phyloP scores from a whole-genome alignment of 2,797 vertebrate species.

The Hapalemur alaotrensis region DNA sequence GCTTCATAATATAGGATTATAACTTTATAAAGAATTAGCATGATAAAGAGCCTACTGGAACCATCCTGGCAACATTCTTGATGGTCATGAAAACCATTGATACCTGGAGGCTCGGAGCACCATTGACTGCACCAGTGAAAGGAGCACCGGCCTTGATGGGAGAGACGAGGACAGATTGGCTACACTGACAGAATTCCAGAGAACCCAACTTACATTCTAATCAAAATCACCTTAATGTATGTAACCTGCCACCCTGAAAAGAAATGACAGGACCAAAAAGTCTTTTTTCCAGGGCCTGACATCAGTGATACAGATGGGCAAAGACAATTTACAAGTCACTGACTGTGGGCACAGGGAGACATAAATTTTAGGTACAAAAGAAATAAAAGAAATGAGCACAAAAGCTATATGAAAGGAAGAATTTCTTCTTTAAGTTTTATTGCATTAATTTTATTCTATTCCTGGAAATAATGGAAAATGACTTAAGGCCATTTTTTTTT shows the following conservation, averaged over 20 bases:
- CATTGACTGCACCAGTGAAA: neutral
- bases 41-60: neutral
- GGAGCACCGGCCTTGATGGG: neutral
- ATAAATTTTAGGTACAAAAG: slow-evolving; percentile 60
- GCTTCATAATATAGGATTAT: neutral
- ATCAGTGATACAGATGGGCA: neutral
- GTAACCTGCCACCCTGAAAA: neutral
- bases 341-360: neutral
- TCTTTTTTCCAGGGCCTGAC: neutral
- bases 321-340: slow-evolving; percentile 41
- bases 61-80: neutral
- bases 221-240: neutral
- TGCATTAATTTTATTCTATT: slow-evolving; percentile 64
- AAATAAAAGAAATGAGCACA: slow-evolving; percentile 53
- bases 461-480: slow-evolving; percentile 62
- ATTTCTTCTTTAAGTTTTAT: slow-evolving; percentile 60
- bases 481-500: slow-evolving; percentile 35
- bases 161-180: neutral
- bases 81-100: neutral
- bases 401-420: slow-evolving; percentile 27
- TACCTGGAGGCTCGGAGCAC: neutral
- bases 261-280: slow-evolving; percentile 7
- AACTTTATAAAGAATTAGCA: neutral
- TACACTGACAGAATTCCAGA: neutral
- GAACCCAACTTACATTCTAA: neutral